phyloP scores from a whole-genome alignment of 2,113 vertebrate species.

The Athene noctua region DNA sequence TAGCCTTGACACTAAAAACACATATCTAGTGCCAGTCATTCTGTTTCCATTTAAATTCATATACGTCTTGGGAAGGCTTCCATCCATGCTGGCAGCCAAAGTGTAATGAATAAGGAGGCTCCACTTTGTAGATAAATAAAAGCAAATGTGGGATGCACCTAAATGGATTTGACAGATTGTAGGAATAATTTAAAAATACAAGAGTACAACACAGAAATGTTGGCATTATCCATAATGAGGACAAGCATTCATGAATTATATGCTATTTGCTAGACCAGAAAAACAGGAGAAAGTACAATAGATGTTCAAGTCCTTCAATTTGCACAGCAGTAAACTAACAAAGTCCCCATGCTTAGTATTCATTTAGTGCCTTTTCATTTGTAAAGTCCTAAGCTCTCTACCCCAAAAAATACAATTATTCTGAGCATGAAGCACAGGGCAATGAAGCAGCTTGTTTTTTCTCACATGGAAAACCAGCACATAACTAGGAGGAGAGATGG shows the following conservation, averaged over 20 bases:
- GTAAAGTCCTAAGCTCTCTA: background rate
- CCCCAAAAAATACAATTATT: background rate
- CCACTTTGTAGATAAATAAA: constrained; percentile 58
- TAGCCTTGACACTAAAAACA: constrained; percentile 70
- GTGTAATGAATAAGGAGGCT: constrained; percentile 52
- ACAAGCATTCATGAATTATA: constrained; percentile 6
- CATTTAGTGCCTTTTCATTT: background rate
- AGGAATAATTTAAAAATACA: constrained; percentile 34
- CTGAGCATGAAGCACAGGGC: background rate
- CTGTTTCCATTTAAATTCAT: constrained; percentile 62
- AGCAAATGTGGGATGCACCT: constrained; percentile 50
- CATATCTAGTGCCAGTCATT: constrained; percentile 52
- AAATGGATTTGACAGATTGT: constrained; percentile 41
- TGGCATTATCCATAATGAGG: background rate
- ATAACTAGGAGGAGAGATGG: background rate
- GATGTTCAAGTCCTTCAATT: background rate
- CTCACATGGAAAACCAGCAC: background rate
- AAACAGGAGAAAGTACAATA: background rate
- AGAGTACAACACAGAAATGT: background rate
- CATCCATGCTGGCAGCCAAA: constrained; percentile 57
- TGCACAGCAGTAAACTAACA: background rate
- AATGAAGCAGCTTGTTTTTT: background rate
- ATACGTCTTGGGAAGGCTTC: constrained; percentile 55
- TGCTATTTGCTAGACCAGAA: background rate
- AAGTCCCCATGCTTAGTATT: background rate